phyloP scores from a whole-genome alignment of 2,888 invertebrate genomes.

The Conistra vaccinii region DNA sequence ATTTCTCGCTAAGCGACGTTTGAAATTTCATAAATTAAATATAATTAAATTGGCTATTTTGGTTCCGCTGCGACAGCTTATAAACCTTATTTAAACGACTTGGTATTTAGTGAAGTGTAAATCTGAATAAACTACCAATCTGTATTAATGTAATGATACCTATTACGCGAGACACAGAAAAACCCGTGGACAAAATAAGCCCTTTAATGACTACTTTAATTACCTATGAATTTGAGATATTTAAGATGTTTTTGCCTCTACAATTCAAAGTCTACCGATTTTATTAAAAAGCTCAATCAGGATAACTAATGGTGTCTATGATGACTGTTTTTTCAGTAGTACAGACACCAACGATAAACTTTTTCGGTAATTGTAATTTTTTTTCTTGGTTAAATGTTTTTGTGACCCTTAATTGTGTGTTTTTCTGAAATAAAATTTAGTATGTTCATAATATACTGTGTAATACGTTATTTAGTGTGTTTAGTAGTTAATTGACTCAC shows the following conservation, averaged over 20 bases:
- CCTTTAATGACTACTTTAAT: not conserved
- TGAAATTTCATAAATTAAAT: conserved; percentile 20
- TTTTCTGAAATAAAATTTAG: no score
- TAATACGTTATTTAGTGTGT: no score
- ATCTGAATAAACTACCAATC: not conserved
- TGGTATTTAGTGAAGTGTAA: conserved; percentile 11
- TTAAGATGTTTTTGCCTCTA: not conserved
- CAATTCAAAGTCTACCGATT: not conserved
- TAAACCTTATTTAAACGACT: conserved; percentile 3
- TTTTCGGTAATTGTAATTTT: no score
- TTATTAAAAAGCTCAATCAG: not conserved
- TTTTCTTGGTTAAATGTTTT: no score
- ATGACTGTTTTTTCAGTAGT: no score
- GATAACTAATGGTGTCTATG: not conserved
- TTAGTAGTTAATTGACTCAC: no score
- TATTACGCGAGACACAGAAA: not conserved
- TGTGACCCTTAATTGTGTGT: no score
- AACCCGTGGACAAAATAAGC: not conserved
- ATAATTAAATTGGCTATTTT: conserved; percentile 16
- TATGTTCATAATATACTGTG: no score
- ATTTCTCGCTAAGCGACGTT: not conserved
- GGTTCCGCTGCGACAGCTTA: not conserved
- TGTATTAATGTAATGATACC: not conserved
- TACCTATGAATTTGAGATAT: not conserved
- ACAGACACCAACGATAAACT: no score